Evolutionary conservation across 2,113 vertebrate species (phyloP), one percentile per base, ranked within the genome.

Genomic region (Collichthys lucidus): DNA sequence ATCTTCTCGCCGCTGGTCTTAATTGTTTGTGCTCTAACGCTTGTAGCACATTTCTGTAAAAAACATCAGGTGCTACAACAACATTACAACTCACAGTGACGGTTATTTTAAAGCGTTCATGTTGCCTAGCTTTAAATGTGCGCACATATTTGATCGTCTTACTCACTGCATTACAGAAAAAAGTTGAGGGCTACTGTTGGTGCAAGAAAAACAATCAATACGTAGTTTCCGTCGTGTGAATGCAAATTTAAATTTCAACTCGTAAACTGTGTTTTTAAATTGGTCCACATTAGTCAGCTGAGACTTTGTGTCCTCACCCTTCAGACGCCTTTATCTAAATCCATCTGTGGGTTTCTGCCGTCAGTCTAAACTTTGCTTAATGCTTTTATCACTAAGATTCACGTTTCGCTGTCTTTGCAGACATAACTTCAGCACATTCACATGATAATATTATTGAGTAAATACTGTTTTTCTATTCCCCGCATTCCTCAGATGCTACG

Each of bases 401-500:
- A 52, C 16, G 3, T 26, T 10, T 35, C n/a, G 3, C 20, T 46
- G 22, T 35, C 35, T 20, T 10, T 17, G 40, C 55, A 73, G 77
- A 16, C 81, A 82, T 65, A 80, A 69, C 74, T 60, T n/a, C 46
- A 61, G 24, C 26, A 20, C 4, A 72, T 56, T 14, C 9, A 26
- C 47, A 52, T 70, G 81, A 88, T 75, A 85, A 57, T 44, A 29
- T 35, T 75, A 71, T 86, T 84, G 72, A 60, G 29, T 87, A 86
- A 90, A 88, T 83, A 73, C 11, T 15, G 72, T 80, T 71, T 63
- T 61, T 78, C 66, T 65, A 2, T 47, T 71, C 11, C 14, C 63
- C 40, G 75, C 85, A 89, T 91, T 89, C 87, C 83, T 74, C 24
- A 35, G 60, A 62, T 26, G 29, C 74, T 53, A 63, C 6, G 5